These are phyloP conservation scores for Saguinus midas DNA, from an alignment of 2,113 vertebrate genomes.

Conservation along the genomic window DNA sequence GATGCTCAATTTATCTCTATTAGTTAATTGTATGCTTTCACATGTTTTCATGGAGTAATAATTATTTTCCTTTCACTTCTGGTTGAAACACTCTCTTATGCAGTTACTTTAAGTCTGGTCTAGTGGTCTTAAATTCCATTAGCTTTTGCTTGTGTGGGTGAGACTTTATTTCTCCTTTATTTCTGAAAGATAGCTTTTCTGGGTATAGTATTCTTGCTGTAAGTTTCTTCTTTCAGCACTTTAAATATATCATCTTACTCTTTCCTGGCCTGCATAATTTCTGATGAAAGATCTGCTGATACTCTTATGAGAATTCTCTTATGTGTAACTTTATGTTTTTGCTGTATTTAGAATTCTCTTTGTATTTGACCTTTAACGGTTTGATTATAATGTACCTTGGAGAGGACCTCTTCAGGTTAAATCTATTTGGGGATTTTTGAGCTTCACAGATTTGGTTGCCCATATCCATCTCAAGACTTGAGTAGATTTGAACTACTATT, in stretches of 20 bases:
- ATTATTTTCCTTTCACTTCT: not conserved
- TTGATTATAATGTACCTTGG: not conserved
- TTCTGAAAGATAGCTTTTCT: not conserved
- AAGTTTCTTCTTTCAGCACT: not conserved
- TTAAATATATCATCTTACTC: not conserved
- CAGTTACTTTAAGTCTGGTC: not conserved
- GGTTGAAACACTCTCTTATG: not conserved
- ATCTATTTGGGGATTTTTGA: not conserved
- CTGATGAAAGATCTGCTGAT: not conserved
- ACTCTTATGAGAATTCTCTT: not conserved
- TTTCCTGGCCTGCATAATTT: not conserved
- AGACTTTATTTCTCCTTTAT: not conserved
- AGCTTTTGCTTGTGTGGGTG: not conserved
- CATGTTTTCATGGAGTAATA: not conserved
- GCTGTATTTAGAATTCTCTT: not conserved
- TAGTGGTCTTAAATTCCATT: not conserved
- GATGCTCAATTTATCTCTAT: not conserved
- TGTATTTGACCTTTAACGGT: not conserved
- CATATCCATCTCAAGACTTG: not conserved
- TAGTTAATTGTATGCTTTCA: not conserved
- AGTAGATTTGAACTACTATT: not conserved
- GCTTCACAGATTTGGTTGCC: not conserved
- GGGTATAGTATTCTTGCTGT: not conserved
- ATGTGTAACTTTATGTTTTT: not conserved
- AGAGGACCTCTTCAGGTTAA: not conserved